Percentiles rank a stretch among this genome's conserved stretches.
Evolutionary conservation across 1,140 invertebrate species (phyloP).

Genomic region (Hypsibius dujardini): DNA sequence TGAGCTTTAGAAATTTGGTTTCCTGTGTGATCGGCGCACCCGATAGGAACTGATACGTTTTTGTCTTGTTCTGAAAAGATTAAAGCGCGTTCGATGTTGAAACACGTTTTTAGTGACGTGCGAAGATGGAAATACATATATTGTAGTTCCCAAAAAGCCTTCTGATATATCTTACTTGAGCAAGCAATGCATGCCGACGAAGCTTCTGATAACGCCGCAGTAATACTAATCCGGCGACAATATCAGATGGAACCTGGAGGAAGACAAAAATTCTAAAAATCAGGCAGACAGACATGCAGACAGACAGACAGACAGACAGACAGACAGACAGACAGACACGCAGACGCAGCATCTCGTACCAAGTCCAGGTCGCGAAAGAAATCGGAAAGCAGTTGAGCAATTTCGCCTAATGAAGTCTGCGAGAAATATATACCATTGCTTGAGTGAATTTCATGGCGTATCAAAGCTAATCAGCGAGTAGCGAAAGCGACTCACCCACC

Average conservation of each 20-base stretch:
- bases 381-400: constrained; percentile 63
- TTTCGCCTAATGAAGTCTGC: constrained; percentile 38
- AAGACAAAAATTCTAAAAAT: not conserved
- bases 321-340: not conserved
- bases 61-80: constrained; percentile 48
- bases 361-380: constrained; percentile 77
- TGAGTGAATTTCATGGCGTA: not conserved
- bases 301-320: not conserved
- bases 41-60: constrained; percentile 73
- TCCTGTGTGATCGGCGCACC: constrained; percentile 63
- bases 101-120: not conserved
- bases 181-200: constrained; percentile 54
- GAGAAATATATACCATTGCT: not conserved
- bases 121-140: not conserved
- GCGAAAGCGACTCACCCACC: constrained; percentile 2
- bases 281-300: not conserved
- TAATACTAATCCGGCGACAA: constrained; percentile 63
- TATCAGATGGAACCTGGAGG: constrained; percentile 52
- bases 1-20: constrained; percentile 64
- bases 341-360: constrained; percentile 29
- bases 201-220: constrained; percentile 62
- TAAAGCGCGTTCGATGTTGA: not conserved
- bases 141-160: not conserved
- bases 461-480: no score
- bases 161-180: constrained; percentile 40